Evolutionary conservation across 1,140 invertebrate genomes (phyloP).

Genomic region (Araneus ventricosus): DNA sequence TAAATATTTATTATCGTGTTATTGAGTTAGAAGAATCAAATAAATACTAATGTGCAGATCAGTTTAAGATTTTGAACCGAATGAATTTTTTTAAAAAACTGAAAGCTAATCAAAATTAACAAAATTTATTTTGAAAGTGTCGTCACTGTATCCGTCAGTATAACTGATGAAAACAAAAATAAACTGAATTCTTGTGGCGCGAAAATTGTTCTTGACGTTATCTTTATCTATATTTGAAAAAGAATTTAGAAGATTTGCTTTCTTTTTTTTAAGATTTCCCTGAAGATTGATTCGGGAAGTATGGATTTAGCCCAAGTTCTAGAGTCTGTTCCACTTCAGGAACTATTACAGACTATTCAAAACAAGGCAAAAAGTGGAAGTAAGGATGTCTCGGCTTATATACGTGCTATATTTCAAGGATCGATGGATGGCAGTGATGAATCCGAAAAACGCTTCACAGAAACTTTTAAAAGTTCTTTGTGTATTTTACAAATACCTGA

Average conservation of each 20-base stretch:
- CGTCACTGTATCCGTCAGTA: not conserved
- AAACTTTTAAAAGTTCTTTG: slow-evolving; percentile 64
- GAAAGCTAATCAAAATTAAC: no score
- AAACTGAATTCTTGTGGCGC: not conserved
- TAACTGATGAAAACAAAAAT: not conserved
- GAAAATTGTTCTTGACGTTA: not conserved
- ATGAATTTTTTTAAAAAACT: no score
- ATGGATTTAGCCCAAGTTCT: slow-evolving; percentile 48
- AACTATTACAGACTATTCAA: slow-evolving; percentile 45
- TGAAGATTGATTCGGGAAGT: not conserved
- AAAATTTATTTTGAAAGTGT: not conserved
- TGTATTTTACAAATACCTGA: slow-evolving; percentile 22
- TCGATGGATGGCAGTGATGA: slow-evolving; percentile 31
- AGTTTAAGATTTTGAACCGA: no score
- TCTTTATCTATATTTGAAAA: not conserved
- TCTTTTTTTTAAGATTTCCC: not conserved
- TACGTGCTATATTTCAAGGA: slow-evolving; percentile 62
- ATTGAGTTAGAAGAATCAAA: no score
- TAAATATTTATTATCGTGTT: no score
- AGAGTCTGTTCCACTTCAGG: slow-evolving; percentile 26
- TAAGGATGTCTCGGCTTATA: slow-evolving; percentile 53
- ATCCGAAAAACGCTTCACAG: slow-evolving; percentile 51
- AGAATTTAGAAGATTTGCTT: not conserved
- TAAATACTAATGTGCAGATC: no score
- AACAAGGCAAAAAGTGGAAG: slow-evolving; percentile 51